phyloP scores from a whole-genome alignment of 2,113 vertebrate species.

The Oxygymnocypris stewartii region DNA sequence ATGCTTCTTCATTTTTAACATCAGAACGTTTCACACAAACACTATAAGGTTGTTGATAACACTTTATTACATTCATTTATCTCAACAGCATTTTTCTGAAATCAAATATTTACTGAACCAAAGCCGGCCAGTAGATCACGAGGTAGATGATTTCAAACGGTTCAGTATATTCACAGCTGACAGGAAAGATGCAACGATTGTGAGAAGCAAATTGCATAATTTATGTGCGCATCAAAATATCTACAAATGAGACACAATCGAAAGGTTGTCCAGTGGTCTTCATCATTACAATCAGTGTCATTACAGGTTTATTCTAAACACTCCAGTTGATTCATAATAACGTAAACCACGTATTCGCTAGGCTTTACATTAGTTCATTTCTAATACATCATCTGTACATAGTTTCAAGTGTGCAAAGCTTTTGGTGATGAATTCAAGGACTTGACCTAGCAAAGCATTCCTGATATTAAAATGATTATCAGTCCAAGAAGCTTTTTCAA shows the following conservation, averaged over 20 bases:
- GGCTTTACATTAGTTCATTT: slow-evolving; percentile 68
- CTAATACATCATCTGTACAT: slow-evolving; percentile 50
- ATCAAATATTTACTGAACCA: slow-evolving; percentile 67
- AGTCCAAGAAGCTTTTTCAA: slow-evolving; percentile 70
- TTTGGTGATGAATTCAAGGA: slow-evolving; percentile 52
- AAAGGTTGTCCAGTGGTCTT: slow-evolving; percentile 51
- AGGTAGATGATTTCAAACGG: slow-evolving; percentile 96
- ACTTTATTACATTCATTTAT: slow-evolving; percentile 76
- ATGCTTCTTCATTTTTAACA: background rate
- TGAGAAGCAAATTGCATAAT: slow-evolving; percentile 88
- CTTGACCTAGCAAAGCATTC: slow-evolving; percentile 57
- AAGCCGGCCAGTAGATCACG: slow-evolving; percentile 77
- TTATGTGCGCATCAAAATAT: slow-evolving; percentile 69
- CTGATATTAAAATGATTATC: slow-evolving; percentile 71
- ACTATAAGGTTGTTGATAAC: slow-evolving; percentile 48
- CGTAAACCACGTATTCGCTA: slow-evolving; percentile 44
- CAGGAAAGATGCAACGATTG: slow-evolving; percentile 79
- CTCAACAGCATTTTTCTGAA: slow-evolving; percentile 68
- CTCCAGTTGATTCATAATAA: slow-evolving; percentile 1
- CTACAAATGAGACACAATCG: slow-evolving; percentile 68
- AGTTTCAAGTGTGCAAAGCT: slow-evolving; percentile 68
- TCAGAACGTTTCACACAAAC: background rate
- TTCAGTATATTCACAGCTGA: slow-evolving; percentile 71
- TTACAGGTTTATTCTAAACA: background rate
- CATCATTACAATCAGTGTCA: slow-evolving; percentile 37